Evolutionary conservation across 2,113 vertebrate genomes (phyloP).

Genomic region (Notothenia rossii): DNA sequence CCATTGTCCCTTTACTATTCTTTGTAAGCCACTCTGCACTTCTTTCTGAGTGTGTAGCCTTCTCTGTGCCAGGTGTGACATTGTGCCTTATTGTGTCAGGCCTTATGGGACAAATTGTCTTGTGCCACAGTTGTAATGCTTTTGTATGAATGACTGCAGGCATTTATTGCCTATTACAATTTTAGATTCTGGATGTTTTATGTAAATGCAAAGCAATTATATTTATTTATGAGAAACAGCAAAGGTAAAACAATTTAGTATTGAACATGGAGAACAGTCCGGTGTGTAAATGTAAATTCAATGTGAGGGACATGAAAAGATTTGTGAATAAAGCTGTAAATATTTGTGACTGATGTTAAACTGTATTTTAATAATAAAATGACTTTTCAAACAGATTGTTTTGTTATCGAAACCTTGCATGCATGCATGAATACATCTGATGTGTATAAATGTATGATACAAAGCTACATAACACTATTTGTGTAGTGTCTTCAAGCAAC

Average conservation of each 20-base stretch:
- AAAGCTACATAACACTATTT: background rate
- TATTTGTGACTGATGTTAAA: slow-evolving; percentile 59
- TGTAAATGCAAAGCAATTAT: slow-evolving; percentile 49
- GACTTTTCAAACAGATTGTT: slow-evolving; percentile 21
- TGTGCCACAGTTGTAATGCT: slow-evolving; percentile 31
- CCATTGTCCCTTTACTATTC: background rate
- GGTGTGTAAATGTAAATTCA: background rate
- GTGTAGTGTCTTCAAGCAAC: background rate
- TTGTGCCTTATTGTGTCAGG: slow-evolving; percentile 9
- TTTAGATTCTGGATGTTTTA: slow-evolving; percentile 48
- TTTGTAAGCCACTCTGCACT: slow-evolving; percentile 45
- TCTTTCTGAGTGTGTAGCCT: slow-evolving; percentile 14
- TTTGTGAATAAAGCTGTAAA: slow-evolving; percentile 74
- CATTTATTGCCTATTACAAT: slow-evolving; percentile 22
- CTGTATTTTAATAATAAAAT: slow-evolving; percentile 66
- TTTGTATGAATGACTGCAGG: slow-evolving; percentile 43
- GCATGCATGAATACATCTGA: background rate
- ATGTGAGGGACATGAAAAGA: slow-evolving; percentile 1
- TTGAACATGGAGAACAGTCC: slow-evolving; percentile 48
- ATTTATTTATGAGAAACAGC: slow-evolving; percentile 54
- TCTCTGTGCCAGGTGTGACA: slow-evolving; percentile 16
- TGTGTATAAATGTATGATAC: background rate
- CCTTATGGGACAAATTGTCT: slow-evolving; percentile 20
- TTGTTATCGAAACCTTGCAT: background rate
- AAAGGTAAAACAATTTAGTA: background rate